Percentiles rank a stretch among this genome's conserved stretches.
Conservation (phyloP, 2,888 invertebrate species). For the Agriopis marginaria region DNA sequence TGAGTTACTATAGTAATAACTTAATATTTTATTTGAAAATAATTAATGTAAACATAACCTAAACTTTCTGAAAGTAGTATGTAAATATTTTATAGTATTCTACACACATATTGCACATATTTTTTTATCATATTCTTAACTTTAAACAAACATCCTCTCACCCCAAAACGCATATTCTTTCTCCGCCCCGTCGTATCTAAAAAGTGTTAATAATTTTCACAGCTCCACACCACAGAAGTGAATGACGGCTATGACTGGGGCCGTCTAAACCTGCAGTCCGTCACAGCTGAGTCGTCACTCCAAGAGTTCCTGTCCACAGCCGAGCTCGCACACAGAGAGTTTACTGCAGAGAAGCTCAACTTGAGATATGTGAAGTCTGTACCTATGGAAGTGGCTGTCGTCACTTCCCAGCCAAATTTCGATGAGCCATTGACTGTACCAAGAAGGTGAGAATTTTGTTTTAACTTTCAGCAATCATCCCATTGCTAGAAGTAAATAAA, state of each 20-base stretch:
- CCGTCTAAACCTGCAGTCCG: constrained; percentile 94
- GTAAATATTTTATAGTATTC: neutral
- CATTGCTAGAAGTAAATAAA: too few species aligned
- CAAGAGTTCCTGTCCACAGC: constrained; percentile 98
- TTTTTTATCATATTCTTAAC: too few species aligned
- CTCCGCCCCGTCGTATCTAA: neutral
- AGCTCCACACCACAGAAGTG: constrained; percentile 95
- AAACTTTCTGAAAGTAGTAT: neutral
- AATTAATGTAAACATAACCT: constrained; percentile 28
- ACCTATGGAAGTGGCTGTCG: constrained; percentile 71
- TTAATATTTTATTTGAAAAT: constrained; percentile 4
- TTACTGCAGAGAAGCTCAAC: constrained; percentile 96
- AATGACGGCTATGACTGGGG: constrained; percentile 97
- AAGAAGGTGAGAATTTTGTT: constrained; percentile 85
- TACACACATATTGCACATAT: neutral
- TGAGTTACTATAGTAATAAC: neutral
- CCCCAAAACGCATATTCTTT: too few species aligned
- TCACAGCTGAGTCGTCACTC: constrained; percentile 98
- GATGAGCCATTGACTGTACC: constrained; percentile 88
- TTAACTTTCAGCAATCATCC: neutral
- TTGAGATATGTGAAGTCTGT: constrained; percentile 85
- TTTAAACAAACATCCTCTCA: too few species aligned
- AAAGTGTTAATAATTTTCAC: constrained; percentile 5
- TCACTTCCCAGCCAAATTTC: constrained; percentile 78
- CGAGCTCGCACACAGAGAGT: constrained; percentile 97